These are phyloP conservation scores for Chiloscyllium plagiosum DNA, from an alignment of 2,113 vertebrate genomes.

Conservation along the genomic window DNA sequence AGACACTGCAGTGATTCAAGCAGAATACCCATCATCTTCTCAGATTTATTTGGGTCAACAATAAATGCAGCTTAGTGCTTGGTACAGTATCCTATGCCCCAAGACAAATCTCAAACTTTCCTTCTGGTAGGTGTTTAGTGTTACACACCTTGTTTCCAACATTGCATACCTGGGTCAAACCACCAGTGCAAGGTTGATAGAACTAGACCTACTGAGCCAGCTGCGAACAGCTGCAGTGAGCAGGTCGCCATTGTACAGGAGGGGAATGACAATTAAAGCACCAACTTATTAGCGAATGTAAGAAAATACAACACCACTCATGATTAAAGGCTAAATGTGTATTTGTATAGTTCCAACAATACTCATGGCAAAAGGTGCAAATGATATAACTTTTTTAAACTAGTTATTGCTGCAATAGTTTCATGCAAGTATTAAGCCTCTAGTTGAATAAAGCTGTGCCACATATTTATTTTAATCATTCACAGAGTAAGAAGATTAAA, in stretches of 20 bases:
- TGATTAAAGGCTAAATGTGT: not conserved
- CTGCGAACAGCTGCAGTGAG: not conserved
- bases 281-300: not conserved
- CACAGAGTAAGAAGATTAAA: not conserved
- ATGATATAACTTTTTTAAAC: not conserved
- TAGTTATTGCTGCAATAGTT: not conserved
- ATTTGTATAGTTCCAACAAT: not conserved
- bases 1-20: not conserved
- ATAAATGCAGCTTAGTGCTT: not conserved
- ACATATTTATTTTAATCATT: not conserved
- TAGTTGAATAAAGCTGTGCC: not conserved
- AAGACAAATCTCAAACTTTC: not conserved
- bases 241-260: not conserved
- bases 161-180: not conserved
- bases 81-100: not conserved
- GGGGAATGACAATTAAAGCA: not conserved
- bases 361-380: no score
- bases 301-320: not conserved
- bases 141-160: not conserved
- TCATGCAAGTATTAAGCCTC: not conserved
- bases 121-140: not conserved
- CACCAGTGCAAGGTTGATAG: not conserved
- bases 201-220: not conserved
- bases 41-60: not conserved
- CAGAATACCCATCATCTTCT: not conserved